A percentile compares a stretch with the other conserved stretches of the same genome.
Conservation (phyloP, 2,888 invertebrate species). For the Drosophila colorata region DNA sequence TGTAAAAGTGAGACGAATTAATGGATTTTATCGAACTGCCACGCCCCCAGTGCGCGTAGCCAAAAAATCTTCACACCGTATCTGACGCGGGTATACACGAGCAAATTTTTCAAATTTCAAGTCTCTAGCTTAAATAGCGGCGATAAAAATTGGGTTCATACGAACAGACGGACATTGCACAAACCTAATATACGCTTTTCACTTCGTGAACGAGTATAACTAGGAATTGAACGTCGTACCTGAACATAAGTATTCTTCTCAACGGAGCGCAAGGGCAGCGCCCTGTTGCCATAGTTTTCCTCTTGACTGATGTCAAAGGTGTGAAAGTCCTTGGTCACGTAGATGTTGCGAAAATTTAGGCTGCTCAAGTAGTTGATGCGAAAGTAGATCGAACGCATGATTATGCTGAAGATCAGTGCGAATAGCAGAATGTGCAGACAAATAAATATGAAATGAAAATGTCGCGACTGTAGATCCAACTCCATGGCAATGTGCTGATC, state of each 20-base stretch:
- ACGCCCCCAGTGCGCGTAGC: no score
- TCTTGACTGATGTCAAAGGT: conserved; percentile 88
- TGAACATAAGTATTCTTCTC: conserved; percentile 88
- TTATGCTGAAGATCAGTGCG: conserved; percentile 9
- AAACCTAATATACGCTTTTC: no score
- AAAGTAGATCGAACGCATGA: conserved; percentile 88
- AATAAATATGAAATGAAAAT: neutral
- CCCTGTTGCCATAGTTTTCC: conserved; percentile 87
- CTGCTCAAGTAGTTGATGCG: conserved; percentile 89
- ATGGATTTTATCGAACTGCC: no score
- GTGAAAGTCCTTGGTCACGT: conserved; percentile 89
- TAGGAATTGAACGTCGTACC: no score
- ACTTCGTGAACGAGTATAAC: no score
- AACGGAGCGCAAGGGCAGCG: conserved; percentile 88
- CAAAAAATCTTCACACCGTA: no score
- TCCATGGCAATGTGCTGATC: conserved; percentile 87
- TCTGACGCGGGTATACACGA: no score
- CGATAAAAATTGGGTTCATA: no score
- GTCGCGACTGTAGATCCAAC: conserved; percentile 10
- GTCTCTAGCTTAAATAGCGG: no score
- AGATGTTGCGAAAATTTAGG: conserved; percentile 90
- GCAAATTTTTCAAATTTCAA: no score
- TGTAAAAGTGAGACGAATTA: no score
- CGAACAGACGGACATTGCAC: no score
- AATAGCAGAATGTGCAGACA: conserved; percentile 32